These are phyloP conservation scores for Denticeps clupeoides DNA, from an alignment of 2,797 vertebrate genomes.

Conservation along the genomic window DNA sequence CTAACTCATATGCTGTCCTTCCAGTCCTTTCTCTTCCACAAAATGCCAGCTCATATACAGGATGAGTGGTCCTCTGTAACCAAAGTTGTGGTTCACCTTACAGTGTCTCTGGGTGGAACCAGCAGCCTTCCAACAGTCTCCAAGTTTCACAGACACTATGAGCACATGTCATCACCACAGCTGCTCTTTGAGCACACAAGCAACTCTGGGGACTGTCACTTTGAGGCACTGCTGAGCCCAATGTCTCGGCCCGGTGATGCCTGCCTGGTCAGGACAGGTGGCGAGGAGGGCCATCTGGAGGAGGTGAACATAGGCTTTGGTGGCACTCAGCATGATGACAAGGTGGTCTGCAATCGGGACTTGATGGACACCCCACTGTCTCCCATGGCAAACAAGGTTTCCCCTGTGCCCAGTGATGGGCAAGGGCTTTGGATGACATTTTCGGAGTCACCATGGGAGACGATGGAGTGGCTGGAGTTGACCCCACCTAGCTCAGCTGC, in stretches of 20 bases:
- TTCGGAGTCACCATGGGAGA: constrained; percentile 90
- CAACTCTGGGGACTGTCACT: constrained; percentile 61
- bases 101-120: constrained; percentile 68
- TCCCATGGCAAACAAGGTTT: constrained; percentile 68
- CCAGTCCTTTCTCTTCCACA: constrained; percentile 50
- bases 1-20: constrained; percentile 25
- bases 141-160: constrained; percentile 69
- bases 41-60: constrained; percentile 93
- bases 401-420: constrained; percentile 56
- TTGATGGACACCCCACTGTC: constrained; percentile 80
- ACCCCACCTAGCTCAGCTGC: constrained; percentile 79
- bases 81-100: constrained; percentile 83
- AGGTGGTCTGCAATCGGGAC: constrained; percentile 70
- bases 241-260: constrained; percentile 64
- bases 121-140: constrained; percentile 47
- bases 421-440: constrained; percentile 76
- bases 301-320: constrained; percentile 68
- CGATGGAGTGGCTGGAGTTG: constrained; percentile 96
- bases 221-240: constrained; percentile 77
- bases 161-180: constrained; percentile 58
- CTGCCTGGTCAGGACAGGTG: constrained; percentile 67
- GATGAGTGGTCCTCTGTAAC: constrained; percentile 81
- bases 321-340: constrained; percentile 67
- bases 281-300: constrained; percentile 67
- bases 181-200: constrained; percentile 69